Evolutionary conservation across 2,888 invertebrate genomes (phyloP).

Genomic region (Andrena haemorrhoa): DNA sequence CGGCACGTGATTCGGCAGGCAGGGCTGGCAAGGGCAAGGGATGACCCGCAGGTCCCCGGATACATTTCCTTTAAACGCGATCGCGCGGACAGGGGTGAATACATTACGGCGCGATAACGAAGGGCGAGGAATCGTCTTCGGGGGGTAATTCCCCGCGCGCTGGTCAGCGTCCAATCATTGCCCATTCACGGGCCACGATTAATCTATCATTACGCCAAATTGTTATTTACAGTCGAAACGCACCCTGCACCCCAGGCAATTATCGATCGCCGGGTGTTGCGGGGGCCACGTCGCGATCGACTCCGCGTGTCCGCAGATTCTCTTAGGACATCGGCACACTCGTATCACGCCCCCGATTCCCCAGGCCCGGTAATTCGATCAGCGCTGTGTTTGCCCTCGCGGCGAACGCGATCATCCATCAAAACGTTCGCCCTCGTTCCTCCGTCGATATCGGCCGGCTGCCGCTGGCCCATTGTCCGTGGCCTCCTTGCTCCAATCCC

Average conservation of each 20-base stretch:
- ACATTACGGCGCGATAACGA: slow-evolving; percentile 32
- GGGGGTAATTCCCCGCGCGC: slow-evolving; percentile 34
- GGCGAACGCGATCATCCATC: slow-evolving; percentile 63
- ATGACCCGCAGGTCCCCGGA: not conserved
- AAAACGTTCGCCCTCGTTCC: slow-evolving; percentile 44
- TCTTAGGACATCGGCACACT: not conserved
- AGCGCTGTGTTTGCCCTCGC: slow-evolving; percentile 44
- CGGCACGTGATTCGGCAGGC: not conserved
- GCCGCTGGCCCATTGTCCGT: slow-evolving; percentile 2
- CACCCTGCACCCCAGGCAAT: slow-evolving; percentile 32
- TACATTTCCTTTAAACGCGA: slow-evolving; percentile 10
- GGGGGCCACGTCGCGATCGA: slow-evolving; percentile 17
- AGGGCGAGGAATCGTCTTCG: slow-evolving; percentile 5
- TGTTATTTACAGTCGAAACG: slow-evolving; percentile 55
- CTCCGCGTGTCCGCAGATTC: not conserved
- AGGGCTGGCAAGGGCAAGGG: not conserved
- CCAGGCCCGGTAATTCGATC: slow-evolving; percentile 51
- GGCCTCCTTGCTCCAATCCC: not conserved
- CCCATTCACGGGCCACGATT: slow-evolving; percentile 63
- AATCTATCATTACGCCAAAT: slow-evolving; percentile 60
- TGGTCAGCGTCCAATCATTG: slow-evolving; percentile 67
- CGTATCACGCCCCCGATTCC: slow-evolving; percentile 3
- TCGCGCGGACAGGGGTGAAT: slow-evolving; percentile 6
- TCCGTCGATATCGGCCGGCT: slow-evolving; percentile 39
- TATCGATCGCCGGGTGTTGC: slow-evolving; percentile 36